Evolutionary conservation across 2,888 invertebrate species (phyloP).

Genomic region (Sipha maydis): DNA sequence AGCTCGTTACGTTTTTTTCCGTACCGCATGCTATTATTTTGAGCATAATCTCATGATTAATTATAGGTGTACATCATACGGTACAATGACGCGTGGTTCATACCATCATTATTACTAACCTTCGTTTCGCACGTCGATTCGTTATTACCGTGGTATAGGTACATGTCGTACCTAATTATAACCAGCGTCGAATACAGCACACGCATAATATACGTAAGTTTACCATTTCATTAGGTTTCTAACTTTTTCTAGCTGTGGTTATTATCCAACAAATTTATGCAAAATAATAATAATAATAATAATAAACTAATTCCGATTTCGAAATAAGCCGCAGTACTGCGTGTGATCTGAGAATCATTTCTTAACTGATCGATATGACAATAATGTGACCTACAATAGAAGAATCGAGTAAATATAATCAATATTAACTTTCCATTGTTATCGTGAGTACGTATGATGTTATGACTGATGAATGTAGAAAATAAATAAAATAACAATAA

Average conservation of each 20-base stretch:
- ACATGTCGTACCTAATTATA: too few relatives aligned
- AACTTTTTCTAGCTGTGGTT: neutral
- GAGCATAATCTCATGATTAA: too few relatives aligned
- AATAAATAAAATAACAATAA: conserved; percentile 20
- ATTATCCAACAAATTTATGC: neutral
- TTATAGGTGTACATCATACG: too few relatives aligned
- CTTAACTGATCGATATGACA: conserved; percentile 26
- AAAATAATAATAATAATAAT: too few relatives aligned
- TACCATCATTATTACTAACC: neutral
- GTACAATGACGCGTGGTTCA: neutral
- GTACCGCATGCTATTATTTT: too few relatives aligned
- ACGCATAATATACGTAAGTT: too few relatives aligned
- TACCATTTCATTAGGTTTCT: too few relatives aligned
- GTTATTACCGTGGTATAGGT: too few relatives aligned
- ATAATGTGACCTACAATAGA: conserved; percentile 15
- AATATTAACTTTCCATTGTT: conserved; percentile 45
- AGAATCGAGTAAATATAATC: conserved; percentile 13
- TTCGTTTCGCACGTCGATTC: too few relatives aligned
- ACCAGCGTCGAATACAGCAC: too few relatives aligned
- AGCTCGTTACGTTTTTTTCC: too few relatives aligned
- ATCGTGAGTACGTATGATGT: neutral
- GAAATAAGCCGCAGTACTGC: neutral
- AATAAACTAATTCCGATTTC: conserved; percentile 1
- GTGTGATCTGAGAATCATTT: neutral
- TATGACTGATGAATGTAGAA: conserved; percentile 27